Percentiles rank a stretch among this genome's conserved stretches.
These are phyloP conservation scores for Perodicticus potto DNA, from an alignment of 2,797 vertebrate species.

Conservation along the genomic window DNA sequence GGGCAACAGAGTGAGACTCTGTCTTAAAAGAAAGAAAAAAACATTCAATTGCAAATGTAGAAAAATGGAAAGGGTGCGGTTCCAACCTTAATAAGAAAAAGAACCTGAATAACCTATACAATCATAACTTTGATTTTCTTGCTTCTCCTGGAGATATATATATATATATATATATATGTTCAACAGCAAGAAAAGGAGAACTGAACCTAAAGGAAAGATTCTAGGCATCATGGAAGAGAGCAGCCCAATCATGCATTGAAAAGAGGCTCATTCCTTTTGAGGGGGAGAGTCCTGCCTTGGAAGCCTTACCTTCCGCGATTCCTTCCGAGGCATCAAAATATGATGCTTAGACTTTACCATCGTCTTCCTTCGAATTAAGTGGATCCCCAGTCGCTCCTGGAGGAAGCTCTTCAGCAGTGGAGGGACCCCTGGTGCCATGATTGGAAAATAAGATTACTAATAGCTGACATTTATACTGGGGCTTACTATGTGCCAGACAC, in stretches of 20 bases:
- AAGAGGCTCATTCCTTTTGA: background rate
- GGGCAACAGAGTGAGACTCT: too few species aligned
- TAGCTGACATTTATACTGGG: background rate
- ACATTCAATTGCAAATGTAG: too few species aligned
- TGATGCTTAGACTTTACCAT: constrained; percentile 75
- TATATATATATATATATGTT: background rate
- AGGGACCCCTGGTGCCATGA: constrained; percentile 87
- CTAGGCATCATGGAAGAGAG: background rate
- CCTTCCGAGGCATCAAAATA: constrained; percentile 85
- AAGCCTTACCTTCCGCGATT: constrained; percentile 89
- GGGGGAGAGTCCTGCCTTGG: background rate
- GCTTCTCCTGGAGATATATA: background rate
- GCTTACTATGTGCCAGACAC: background rate
- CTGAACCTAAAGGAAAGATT: background rate
- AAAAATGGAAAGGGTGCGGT: too few species aligned
- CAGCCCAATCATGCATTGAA: background rate
- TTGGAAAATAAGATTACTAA: constrained; percentile 7
- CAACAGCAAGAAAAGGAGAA: background rate
- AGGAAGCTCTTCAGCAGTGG: constrained; percentile 91
- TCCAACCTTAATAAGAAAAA: too few species aligned
- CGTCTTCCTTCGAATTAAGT: constrained; percentile 86
- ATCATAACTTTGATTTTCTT: background rate
- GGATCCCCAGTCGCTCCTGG: constrained; percentile 90
- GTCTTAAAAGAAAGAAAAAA: too few species aligned
- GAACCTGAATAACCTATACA: too few species aligned